Evolutionary conservation across 1,140 invertebrate species (phyloP), one percentile per base, ranked within the genome.

Genomic region (Cydia amplana): DNA sequence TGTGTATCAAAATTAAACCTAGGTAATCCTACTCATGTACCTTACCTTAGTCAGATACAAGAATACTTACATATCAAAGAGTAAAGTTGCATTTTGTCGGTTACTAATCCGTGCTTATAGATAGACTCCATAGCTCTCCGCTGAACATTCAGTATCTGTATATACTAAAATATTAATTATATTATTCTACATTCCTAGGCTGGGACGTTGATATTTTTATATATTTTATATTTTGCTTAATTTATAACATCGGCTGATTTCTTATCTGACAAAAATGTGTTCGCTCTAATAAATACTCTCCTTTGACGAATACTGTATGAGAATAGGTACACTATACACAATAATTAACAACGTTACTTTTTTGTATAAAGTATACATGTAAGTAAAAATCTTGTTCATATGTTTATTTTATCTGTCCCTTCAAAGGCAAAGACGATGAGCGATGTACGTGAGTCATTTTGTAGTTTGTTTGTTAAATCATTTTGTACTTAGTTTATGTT

Each of bases 401-500:
- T n/a, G n/a, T 40, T 25, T 70, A 70, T 70, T 70, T n/a, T 40
- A 20, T 40, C 23, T 32, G 32, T 40, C 55, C 55, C 55, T 70
- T 40, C 28, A 43, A 10, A 70, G 32, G 65, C 65, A 36, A n/a
- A n/a, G n/a, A 70, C 32, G 32, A 36, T 70, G 65, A 70, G 65
- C 65, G 64, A 36, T 67, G 14, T 18, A 70, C 10, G 32, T 18
- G 65, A 70, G 65, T 70, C 65, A 70, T 70, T 70, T 40, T 40
- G 32, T 70, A 70, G 65, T 43, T 70, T 70, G 65, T 43, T 70
- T 70, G 65, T 70, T 70, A 70, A 60, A 70, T 70, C 65, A 70
- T 84, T 82, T 85, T 85, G 83, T 87, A 87, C 84, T 87, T 87
- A 87, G 83, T 85, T 77, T 79, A 82, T 82, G 81, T 85, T 83